Base-by-base conservation (phyloP, 2,888 invertebrate species). In the Ichneumoninae sp. region DNA sequence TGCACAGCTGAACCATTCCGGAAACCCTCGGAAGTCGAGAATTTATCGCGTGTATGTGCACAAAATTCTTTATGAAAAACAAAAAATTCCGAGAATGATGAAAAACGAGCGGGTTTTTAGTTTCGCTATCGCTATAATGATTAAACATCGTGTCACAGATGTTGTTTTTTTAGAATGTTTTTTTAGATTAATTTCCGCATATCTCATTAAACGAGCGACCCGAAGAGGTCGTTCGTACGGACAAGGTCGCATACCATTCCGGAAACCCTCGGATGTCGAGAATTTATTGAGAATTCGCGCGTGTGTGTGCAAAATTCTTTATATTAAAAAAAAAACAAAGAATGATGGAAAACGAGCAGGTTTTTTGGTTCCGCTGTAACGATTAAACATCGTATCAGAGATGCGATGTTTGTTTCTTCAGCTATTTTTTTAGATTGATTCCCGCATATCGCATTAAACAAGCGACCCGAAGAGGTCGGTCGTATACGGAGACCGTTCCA, bases 21-120 rank as follows among this genome's bases (percentile, higher is more conserved):
- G 54, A 54, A 76, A 71, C 54, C 54, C 54, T 54, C 47, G 65
- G 30, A 54, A 76, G 54, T 73, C 52, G 65, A 22, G 66, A 57
- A 44, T 57, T 47, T 54, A 80, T 80, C 33, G 54, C 66, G 33
- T 26, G 54, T 26, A 16, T 36, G 50, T 6, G 19, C 36, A 40
- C 10, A n/a, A 63, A 66, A 75, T 65, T 22, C 8, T 75, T 26
- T 13, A 75, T 7, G 8, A 36, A 33, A 75, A 63, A 75, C 26
- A 22, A 75, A 57, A 10, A 30, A 26, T 54, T 19, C 8, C 19
- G 26, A 19, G 10, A 19, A 8, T 7, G 13, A 6, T 0, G 4
- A 26, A 26, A 8, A 52, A 52, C 52, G 13, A 22, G 13, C 22
- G 8, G 22, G 10, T 10, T n/a, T n/a, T 52, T 44, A 26, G 26